Conservation (phyloP, 2,113 vertebrate genomes). For the Cyphomyrus discorhynchus region DNA sequence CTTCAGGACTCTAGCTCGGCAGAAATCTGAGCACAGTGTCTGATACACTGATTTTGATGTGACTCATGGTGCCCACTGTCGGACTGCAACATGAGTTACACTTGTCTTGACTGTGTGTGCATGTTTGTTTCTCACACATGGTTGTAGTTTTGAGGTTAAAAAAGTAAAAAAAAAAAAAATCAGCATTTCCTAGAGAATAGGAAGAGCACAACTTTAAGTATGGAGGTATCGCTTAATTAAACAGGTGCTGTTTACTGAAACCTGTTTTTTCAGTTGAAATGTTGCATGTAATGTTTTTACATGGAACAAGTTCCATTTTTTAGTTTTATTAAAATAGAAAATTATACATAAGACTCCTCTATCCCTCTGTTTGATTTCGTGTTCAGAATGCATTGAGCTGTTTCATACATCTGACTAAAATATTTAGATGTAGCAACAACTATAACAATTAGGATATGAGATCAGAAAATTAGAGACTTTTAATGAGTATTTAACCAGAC, state of each 20-base stretch:
- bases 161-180: not conserved
- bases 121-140: not conserved
- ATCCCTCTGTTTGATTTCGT: not conserved
- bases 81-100: not conserved
- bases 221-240: not conserved
- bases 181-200: not conserved
- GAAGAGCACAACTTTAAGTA: slow-evolving; percentile 2
- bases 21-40: not conserved
- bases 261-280: not conserved
- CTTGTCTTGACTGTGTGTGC: not conserved
- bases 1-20: not conserved
- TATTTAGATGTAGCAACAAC: not conserved
- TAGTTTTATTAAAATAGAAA: not conserved
- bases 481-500: slow-evolving; percentile 51
- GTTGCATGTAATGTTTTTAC: slow-evolving; percentile 3
- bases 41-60: too few relatives aligned
- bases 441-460: not conserved
- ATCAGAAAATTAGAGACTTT: slow-evolving; percentile 34
- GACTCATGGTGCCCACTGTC: not conserved
- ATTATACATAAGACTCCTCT: not conserved
- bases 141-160: not conserved
- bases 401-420: not conserved
- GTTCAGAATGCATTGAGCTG: not conserved
- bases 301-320: not conserved
- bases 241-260: not conserved